A percentile compares a stretch with the other conserved stretches of the same genome.
phyloP scores from a whole-genome alignment of 2,888 invertebrate species.

The Ctenicera cuprea region DNA sequence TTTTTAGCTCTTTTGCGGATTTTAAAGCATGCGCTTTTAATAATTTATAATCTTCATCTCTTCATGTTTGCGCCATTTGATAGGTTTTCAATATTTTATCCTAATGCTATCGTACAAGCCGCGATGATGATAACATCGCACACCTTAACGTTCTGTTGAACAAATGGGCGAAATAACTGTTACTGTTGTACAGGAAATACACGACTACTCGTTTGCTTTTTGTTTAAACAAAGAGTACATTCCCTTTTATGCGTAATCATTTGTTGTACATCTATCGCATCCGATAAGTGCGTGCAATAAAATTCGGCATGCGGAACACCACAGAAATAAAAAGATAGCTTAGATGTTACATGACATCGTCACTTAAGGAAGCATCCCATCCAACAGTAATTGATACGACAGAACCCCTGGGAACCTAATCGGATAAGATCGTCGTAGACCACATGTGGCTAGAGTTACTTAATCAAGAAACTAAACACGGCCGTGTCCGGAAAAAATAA shows the following conservation, averaged over 20 bases:
- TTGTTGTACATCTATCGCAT: not conserved
- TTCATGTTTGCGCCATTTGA: too few species aligned
- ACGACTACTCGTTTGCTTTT: constrained; percentile 17
- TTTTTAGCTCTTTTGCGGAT: too few species aligned
- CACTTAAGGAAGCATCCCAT: constrained; percentile 8
- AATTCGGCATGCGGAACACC: constrained; percentile 3
- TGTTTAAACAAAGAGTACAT: constrained; percentile 24
- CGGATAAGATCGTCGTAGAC: constrained; percentile 38
- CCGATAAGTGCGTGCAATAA: constrained; percentile 3
- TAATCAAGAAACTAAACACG: constrained; percentile 40
- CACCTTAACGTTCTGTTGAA: constrained; percentile 26
- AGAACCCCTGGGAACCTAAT: constrained; percentile 41
- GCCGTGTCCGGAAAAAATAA: constrained; percentile 18
- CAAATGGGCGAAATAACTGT: constrained; percentile 34
- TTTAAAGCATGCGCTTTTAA: too few species aligned
- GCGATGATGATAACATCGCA: constrained; percentile 1
- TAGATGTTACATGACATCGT: constrained; percentile 1
- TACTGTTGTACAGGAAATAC: constrained; percentile 34
- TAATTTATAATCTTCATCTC: too few species aligned
- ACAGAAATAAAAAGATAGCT: constrained; percentile 2
- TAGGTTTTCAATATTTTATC: not conserved
- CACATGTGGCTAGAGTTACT: constrained; percentile 45
- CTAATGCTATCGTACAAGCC: not conserved
- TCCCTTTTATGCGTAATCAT: constrained; percentile 25
- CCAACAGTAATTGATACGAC: constrained; percentile 19